Conservation (phyloP, 2,113 vertebrate species). For the Notiomystis cincta region DNA sequence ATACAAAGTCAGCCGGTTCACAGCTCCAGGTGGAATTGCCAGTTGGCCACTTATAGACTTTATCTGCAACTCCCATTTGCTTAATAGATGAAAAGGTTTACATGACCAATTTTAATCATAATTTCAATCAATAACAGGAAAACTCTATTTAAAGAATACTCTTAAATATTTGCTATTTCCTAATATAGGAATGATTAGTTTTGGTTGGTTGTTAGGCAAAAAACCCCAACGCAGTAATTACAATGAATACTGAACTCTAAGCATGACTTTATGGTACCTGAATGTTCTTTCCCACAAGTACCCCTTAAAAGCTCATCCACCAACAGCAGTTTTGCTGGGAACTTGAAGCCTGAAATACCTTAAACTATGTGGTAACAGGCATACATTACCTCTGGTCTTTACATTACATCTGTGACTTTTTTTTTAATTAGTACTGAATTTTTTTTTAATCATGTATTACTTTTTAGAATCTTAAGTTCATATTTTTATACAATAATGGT, state of each 20-base stretch:
- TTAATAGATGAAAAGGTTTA: not conserved
- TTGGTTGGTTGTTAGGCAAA: not conserved
- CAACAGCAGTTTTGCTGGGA: not conserved
- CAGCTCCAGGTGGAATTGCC: not conserved
- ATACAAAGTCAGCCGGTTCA: not conserved
- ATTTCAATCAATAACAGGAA: not conserved
- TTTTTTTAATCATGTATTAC: not conserved
- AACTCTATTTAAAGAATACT: not conserved
- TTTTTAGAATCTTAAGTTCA: not conserved
- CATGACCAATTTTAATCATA: not conserved
- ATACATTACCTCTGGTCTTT: not conserved
- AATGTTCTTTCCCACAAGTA: not conserved
- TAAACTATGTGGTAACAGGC: not conserved
- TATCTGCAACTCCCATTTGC: not conserved
- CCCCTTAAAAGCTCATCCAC: not conserved
- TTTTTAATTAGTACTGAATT: not conserved
- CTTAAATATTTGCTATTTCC: not conserved
- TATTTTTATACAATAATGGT: not conserved
- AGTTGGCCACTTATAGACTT: not conserved
- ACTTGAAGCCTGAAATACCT: not conserved
- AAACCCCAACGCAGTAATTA: not conserved
- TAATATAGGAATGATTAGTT: not conserved
- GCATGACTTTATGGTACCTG: not conserved
- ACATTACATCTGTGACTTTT: not conserved
- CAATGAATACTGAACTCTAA: not conserved